Evolutionary conservation across 2,797 vertebrate genomes (phyloP).

Genomic region (Etheostoma nigrum): DNA sequence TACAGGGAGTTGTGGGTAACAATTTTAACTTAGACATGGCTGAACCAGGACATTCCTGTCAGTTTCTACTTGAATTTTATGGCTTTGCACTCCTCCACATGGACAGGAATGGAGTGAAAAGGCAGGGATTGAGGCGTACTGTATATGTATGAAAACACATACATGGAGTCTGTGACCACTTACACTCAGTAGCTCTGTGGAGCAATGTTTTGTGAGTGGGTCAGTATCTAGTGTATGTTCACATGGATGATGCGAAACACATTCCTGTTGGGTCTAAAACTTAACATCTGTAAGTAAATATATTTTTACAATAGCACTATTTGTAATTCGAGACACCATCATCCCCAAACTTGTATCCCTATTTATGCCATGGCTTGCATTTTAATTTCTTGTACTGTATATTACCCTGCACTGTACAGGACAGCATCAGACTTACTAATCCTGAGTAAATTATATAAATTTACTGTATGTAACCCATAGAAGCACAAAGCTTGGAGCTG

Average conservation of each 20-base stretch:
- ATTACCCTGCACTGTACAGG: not conserved
- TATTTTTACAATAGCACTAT: not conserved
- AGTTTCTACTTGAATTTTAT: constrained; percentile 43
- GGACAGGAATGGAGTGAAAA: constrained; percentile 26
- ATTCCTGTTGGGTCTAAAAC: not conserved
- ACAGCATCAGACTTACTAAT: not conserved
- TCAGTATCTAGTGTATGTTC: not conserved
- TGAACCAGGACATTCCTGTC: constrained; percentile 46
- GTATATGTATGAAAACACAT: not conserved
- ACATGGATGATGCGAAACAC: not conserved
- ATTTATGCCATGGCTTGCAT: not conserved
- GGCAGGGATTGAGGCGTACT: not conserved
- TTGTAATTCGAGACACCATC: not conserved
- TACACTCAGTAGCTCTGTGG: not conserved
- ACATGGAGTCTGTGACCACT: not conserved
- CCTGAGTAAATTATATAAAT: not conserved
- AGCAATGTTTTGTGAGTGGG: not conserved
- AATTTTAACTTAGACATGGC: constrained; percentile 34
- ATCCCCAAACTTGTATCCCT: not conserved
- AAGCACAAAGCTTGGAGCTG: not conserved
- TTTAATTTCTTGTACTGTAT: not conserved
- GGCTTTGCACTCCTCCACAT: constrained; percentile 31
- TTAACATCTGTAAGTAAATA: not conserved
- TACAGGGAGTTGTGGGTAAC: constrained; percentile 14
- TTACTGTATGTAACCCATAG: constrained; percentile 19